Evolutionary conservation across 2,113 vertebrate species (phyloP).

Genomic region (Ceyx cyanopectus): DNA sequence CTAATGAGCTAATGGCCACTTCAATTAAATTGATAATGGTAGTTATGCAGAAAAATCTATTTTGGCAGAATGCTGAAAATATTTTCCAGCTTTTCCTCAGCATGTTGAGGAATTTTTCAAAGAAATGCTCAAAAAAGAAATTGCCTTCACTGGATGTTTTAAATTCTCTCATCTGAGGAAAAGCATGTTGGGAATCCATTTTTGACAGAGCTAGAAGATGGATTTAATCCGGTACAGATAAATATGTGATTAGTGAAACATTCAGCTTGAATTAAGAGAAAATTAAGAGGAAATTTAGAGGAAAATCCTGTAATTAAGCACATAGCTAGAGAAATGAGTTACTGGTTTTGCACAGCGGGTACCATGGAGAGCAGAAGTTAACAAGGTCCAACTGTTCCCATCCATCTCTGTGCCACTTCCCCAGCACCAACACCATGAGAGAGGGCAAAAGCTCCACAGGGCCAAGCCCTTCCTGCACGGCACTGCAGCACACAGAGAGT

Average conservation of each 20-base stretch:
- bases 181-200: not conserved
- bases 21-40: fast-evolving
- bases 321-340: fast-evolving
- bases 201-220: not conserved
- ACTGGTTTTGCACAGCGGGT: not conserved
- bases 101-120: not conserved
- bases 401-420: fast-evolving
- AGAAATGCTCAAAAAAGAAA: not conserved
- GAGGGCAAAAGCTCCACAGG: not conserved
- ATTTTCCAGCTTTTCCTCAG: not conserved
- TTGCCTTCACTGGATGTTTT: not conserved
- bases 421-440: fast-evolving
- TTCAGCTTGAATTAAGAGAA: not conserved
- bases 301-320: not conserved
- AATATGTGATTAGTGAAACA: not conserved
- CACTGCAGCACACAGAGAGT: fast-evolving
- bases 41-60: not conserved
- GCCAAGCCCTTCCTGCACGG: fast-evolving
- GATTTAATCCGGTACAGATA: not conserved
- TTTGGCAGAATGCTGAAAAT: not conserved
- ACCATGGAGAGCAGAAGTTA: not conserved
- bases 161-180: not conserved
- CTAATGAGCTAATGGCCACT: fast-evolving
- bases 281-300: not conserved
- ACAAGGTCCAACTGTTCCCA: not conserved